phyloP scores from a whole-genome alignment of 1,140 invertebrate species.

The Coelopa frigida region DNA sequence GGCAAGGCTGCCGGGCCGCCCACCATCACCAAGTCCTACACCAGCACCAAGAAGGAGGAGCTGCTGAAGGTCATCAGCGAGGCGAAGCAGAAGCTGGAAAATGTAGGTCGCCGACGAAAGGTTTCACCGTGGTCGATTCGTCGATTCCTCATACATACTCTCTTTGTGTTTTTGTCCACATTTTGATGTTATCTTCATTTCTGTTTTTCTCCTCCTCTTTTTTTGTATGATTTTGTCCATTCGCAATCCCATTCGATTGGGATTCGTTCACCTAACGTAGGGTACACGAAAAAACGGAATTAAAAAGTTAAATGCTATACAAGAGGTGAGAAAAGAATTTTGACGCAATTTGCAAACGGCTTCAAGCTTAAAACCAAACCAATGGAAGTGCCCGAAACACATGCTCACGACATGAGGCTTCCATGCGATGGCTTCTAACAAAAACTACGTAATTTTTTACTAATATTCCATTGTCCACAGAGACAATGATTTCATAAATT shows the following conservation, averaged over 20 bases:
- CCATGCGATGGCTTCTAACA: no score
- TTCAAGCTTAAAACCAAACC: no score
- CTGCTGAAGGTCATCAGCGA: conserved; percentile 77
- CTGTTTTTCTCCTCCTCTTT: conserved; percentile 24
- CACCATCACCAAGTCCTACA: conserved; percentile 50
- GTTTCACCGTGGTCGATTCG: no score
- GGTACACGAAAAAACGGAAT: conserved; percentile 37
- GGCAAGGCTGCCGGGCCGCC: conserved; percentile 41
- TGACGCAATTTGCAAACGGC: no score
- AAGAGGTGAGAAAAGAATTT: conserved; percentile 34
- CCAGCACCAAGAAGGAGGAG: conserved; percentile 71
- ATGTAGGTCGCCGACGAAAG: conserved; percentile 70
- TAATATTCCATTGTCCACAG: no score
- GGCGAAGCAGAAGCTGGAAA: conserved; percentile 80
- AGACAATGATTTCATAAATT: no score
- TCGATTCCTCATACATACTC: background rate
- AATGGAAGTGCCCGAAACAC: no score
- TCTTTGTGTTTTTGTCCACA: background rate
- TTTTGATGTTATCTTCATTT: conserved; percentile 17
- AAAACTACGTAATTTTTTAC: no score
- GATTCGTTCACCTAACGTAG: conserved; percentile 20
- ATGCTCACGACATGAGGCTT: no score
- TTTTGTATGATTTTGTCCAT: conserved; percentile 17
- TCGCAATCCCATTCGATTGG: background rate
- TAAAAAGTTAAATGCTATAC: conserved; percentile 37